Evolutionary conservation across 2,113 vertebrate species (phyloP).

Genomic region (Rattus rattus): DNA sequence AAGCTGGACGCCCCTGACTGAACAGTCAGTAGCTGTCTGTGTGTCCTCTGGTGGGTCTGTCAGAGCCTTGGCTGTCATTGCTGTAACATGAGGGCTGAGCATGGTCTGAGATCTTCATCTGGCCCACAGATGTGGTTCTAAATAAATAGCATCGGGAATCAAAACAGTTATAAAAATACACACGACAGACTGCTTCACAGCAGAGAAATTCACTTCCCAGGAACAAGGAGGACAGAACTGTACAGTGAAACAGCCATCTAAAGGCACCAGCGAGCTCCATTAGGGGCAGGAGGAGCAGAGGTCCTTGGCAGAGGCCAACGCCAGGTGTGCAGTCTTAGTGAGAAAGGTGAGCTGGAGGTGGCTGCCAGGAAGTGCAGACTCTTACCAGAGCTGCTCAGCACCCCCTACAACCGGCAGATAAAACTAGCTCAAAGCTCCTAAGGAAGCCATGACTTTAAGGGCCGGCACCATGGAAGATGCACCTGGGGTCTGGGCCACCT

Average conservation of each 20-base stretch:
- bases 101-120: neutral
- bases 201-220: neutral
- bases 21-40: neutral
- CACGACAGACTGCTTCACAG: neutral
- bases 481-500: neutral
- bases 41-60: neutral
- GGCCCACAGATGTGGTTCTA: slow-evolving; percentile 33
- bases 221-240: neutral
- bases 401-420: neutral
- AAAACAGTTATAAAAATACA: slow-evolving; percentile 38
- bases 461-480: neutral
- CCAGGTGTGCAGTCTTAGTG: neutral
- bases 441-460: neutral
- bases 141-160: slow-evolving; percentile 28
- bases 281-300: neutral
- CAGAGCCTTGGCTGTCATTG: neutral
- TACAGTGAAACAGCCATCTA: neutral
- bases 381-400: neutral
- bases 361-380: neutral
- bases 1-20: neutral
- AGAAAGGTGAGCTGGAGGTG: neutral
- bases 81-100: neutral
- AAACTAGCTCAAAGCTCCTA: neutral
- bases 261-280: neutral
- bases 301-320: neutral